A percentile compares a stretch with the other conserved stretches of the same genome.
phyloP scores from a whole-genome alignment of 2,888 invertebrate species.

The Sphaeridia pumilis region DNA sequence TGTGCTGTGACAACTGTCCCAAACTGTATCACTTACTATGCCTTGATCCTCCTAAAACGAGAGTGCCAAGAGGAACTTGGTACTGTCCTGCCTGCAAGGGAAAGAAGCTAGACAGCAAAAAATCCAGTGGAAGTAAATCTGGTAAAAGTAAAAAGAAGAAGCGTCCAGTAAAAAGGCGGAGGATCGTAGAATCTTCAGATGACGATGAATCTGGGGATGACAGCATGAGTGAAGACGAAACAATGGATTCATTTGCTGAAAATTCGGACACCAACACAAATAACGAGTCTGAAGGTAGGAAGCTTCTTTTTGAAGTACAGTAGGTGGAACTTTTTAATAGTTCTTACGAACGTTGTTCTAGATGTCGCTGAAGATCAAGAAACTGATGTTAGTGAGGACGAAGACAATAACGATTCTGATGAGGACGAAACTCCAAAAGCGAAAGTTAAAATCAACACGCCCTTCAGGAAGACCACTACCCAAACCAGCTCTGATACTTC shows the following conservation, averaged over 20 bases:
- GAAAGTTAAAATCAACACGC: conserved; percentile 12
- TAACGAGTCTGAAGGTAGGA: background rate
- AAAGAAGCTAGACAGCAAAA: no score
- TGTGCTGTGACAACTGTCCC: conserved; percentile 52
- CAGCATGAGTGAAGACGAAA: background rate
- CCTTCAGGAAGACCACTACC: background rate
- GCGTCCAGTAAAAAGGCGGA: conserved; percentile 1
- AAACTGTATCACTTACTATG: conserved; percentile 63
- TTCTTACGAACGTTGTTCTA: background rate
- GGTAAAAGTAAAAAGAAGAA: background rate
- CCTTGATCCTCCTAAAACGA: conserved; percentile 49
- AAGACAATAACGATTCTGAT: conserved; percentile 13
- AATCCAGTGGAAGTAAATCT: no score
- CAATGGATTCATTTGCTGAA: background rate
- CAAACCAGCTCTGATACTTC: background rate
- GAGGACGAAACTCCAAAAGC: conserved; percentile 11
- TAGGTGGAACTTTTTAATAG: background rate
- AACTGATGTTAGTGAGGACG: background rate
- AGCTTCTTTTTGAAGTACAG: background rate
- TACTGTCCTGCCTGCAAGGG: conserved; percentile 10
- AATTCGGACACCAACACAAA: background rate
- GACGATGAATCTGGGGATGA: conserved; percentile 5
- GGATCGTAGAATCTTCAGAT: conserved; percentile 4
- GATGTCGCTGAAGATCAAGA: background rate
- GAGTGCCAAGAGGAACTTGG: conserved; percentile 53